Conservation (phyloP, 1,140 invertebrate genomes). For the Megalonaias nervosa region DNA sequence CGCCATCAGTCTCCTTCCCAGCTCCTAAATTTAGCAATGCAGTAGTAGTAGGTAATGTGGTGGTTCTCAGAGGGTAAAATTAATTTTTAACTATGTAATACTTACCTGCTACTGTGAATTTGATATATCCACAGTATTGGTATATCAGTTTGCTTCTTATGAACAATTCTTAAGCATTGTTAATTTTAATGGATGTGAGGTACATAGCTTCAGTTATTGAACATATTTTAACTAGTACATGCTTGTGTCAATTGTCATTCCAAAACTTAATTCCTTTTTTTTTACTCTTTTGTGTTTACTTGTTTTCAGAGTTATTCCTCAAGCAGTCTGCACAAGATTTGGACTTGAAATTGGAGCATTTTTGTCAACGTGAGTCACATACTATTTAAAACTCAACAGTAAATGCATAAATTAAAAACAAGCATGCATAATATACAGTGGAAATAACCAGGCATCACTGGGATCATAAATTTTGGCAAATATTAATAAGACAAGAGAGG, state of each 20-base stretch:
- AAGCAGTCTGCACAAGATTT: constrained; percentile 68
- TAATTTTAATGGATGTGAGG: neutral
- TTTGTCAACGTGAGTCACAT: constrained; percentile 63
- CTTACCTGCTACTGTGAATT: no score
- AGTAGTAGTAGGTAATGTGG: neutral
- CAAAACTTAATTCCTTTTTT: constrained; percentile 11
- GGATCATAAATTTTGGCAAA: no score
- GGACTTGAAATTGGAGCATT: constrained; percentile 65
- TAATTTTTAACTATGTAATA: neutral
- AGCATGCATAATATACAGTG: no score
- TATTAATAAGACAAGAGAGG: no score
- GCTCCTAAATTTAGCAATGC: neutral
- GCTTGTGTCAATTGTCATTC: neutral
- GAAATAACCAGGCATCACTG: no score
- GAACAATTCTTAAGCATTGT: neutral
- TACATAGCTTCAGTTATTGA: neutral
- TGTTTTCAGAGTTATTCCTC: constrained; percentile 62
- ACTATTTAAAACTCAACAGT: neutral
- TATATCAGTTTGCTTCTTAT: neutral
- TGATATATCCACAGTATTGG: no score
- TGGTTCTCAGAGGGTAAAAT: neutral
- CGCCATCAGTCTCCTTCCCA: no score
- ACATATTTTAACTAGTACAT: constrained; percentile 4
- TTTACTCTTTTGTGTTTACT: neutral
- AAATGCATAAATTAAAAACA: neutral